phyloP scores from a whole-genome alignment of 2,888 invertebrate genomes.

The Laothoe populi region DNA sequence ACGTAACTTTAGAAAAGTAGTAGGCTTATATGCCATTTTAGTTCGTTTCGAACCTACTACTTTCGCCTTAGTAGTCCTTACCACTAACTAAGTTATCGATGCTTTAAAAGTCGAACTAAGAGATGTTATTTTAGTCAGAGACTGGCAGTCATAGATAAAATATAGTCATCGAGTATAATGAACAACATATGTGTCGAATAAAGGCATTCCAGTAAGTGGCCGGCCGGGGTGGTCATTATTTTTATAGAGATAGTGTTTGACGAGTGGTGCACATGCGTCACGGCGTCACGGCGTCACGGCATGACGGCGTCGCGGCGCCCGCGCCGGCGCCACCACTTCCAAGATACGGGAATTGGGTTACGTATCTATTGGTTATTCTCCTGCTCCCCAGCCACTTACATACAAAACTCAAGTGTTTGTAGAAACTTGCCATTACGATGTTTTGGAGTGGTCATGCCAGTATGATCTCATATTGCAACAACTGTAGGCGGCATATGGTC shows the following conservation, averaged over 20 bases:
- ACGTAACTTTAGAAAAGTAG: too few species aligned
- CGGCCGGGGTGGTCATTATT: neutral
- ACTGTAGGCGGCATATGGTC: neutral
- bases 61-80: too few species aligned
- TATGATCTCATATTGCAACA: neutral
- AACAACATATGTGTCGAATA: conserved; percentile 2
- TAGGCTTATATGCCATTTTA: too few species aligned
- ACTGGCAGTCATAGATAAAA: too few species aligned
- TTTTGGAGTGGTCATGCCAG: neutral
- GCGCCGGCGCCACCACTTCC: conserved; percentile 8
- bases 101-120: too few species aligned
- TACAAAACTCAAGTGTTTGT: conserved; percentile 7
- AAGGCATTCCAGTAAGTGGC: neutral
- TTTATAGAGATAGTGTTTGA: neutral
- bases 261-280: conserved; percentile 17
- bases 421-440: conserved; percentile 2
- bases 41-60: too few species aligned
- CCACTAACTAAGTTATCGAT: too few species aligned
- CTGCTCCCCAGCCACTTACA: conserved; percentile 11
- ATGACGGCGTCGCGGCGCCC: conserved; percentile 16
- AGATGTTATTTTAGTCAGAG: too few species aligned
- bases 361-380: conserved; percentile 21
- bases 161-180: neutral
- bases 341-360: conserved; percentile 22
- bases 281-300: neutral